These are phyloP conservation scores for Prolemur simus DNA, from an alignment of 2,113 vertebrate genomes.

Conservation along the genomic window DNA sequence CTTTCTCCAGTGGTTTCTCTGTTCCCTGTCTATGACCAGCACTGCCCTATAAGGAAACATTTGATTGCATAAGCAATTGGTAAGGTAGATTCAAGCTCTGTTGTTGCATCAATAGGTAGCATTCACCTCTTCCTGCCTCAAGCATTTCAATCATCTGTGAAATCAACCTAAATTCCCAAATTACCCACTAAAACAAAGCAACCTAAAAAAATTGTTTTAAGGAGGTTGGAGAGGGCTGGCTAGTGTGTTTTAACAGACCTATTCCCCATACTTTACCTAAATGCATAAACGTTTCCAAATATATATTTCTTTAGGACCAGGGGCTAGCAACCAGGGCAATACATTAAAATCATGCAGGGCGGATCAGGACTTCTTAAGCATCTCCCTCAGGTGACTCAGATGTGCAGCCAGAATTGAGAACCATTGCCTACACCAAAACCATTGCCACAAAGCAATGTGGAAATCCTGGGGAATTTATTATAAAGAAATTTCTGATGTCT, in stretches of 20 bases:
- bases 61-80: not conserved
- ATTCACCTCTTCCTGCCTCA: not conserved
- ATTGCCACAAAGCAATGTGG: not conserved
- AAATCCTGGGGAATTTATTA: not conserved
- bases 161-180: conserved; percentile 18
- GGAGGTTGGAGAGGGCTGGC: not conserved
- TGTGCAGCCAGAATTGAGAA: not conserved
- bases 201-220: not conserved
- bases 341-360: not conserved
- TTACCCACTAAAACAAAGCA: conserved; percentile 12
- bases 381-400: not conserved
- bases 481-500: not conserved
- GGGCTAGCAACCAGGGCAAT: not conserved
- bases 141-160: not conserved
- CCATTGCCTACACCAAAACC: not conserved
- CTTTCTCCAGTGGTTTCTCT: conserved; percentile 1
- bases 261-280: not conserved
- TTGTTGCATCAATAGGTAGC: not conserved
- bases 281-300: not conserved
- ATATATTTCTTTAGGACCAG: not conserved
- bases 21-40: not conserved
- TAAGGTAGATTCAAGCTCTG: not conserved
- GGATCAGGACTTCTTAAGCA: not conserved
- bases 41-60: not conserved
- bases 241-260: not conserved